Evolutionary conservation across 2,113 vertebrate genomes (phyloP).

Genomic region (Carollia perspicillata): DNA sequence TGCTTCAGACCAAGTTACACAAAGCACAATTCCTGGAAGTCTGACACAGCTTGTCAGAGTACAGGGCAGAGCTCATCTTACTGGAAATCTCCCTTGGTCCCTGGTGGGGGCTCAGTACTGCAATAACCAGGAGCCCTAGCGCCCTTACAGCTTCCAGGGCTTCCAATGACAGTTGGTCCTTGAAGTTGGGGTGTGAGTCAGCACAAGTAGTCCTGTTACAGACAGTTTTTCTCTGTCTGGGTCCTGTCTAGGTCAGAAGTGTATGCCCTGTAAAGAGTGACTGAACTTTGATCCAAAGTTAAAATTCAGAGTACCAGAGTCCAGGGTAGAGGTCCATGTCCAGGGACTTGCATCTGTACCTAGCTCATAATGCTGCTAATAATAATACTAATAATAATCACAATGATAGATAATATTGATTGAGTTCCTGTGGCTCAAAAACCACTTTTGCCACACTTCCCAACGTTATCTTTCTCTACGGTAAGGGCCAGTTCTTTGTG

Average conservation of each 20-base stretch:
- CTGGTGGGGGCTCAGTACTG: background rate
- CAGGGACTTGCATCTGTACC: background rate
- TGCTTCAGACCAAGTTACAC: slow-evolving; percentile 24
- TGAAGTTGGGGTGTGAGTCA: background rate
- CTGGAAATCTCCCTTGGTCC: slow-evolving; percentile 37
- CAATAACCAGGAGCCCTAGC: background rate
- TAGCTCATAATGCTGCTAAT: background rate
- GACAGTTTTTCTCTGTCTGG: background rate
- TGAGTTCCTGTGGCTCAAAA: background rate
- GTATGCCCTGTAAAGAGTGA: background rate
- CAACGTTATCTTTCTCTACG: background rate
- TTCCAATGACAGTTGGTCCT: background rate
- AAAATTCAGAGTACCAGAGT: background rate
- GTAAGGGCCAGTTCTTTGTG: background rate
- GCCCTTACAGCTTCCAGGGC: background rate
- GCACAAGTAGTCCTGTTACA: background rate
- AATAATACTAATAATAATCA: background rate
- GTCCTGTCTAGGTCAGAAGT: background rate
- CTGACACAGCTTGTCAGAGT: slow-evolving; percentile 47
- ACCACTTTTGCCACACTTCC: background rate
- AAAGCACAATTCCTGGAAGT: slow-evolving; percentile 60
- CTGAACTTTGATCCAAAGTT: background rate
- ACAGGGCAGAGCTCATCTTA: slow-evolving; percentile 31
- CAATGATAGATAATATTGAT: background rate
- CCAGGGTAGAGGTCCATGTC: background rate